Conservation (phyloP, 1,140 invertebrate species). For the Drosophila lowei region DNA sequence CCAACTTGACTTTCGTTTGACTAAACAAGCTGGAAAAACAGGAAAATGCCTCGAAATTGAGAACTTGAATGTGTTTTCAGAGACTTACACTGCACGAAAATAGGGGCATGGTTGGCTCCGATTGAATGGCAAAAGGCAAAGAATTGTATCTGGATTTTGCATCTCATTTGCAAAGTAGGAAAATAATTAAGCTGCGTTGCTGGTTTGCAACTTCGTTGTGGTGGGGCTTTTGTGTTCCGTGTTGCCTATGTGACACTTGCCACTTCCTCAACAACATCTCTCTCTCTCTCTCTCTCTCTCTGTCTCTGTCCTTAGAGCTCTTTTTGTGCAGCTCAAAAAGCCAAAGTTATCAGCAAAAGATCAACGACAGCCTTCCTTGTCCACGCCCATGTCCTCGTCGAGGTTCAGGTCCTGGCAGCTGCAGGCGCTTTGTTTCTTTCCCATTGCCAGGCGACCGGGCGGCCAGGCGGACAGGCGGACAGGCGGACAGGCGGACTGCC, state of each 20-base stretch:
- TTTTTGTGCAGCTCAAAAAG: slow-evolving; percentile 58
- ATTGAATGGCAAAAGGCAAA: neutral
- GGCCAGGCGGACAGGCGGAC: slow-evolving; percentile 1
- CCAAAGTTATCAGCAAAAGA: slow-evolving; percentile 79
- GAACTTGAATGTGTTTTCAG: no score
- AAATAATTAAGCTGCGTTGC: slow-evolving; percentile 71
- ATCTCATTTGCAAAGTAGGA: slow-evolving; percentile 13
- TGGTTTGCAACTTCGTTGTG: slow-evolving; percentile 23
- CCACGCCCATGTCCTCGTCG: slow-evolving; percentile 26
- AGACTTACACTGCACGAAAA: neutral
- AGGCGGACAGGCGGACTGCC: slow-evolving; percentile 38
- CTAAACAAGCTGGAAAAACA: slow-evolving; percentile 39
- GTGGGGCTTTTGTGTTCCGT: slow-evolving; percentile 26
- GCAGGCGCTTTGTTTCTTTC: slow-evolving; percentile 63
- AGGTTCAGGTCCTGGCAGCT: slow-evolving; percentile 47
- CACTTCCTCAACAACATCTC: slow-evolving; percentile 33
- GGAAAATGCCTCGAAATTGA: no score
- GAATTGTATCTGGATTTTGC: slow-evolving; percentile 32
- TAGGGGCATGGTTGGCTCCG: no score
- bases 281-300: slow-evolving; percentile 5
- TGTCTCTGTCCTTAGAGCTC: slow-evolving; percentile 9
- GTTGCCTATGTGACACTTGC: slow-evolving; percentile 54
- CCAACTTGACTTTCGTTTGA: slow-evolving; percentile 57
- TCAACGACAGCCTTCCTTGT: slow-evolving; percentile 58
- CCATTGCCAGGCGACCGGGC: slow-evolving; percentile 30